Evolutionary conservation across 2,113 vertebrate species (phyloP).

Genomic region (Hippocampus mohnikei): DNA sequence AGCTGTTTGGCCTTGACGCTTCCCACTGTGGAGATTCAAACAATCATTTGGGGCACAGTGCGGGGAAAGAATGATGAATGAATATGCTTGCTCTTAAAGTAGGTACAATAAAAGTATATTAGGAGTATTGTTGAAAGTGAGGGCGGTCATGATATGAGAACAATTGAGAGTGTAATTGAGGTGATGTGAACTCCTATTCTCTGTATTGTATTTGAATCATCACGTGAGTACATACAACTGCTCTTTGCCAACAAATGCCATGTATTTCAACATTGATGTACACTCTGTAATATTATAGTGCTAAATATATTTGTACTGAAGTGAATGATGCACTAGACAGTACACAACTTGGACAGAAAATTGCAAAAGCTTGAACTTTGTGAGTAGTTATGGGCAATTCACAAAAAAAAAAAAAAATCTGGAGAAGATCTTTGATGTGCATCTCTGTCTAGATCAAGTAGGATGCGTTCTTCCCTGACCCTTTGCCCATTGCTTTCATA

Average conservation of each 20-base stretch:
- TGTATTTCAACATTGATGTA: too few species aligned
- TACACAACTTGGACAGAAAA: too few species aligned
- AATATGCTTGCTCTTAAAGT: conserved; percentile 31
- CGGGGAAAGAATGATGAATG: conserved; percentile 10
- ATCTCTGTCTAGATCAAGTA: too few species aligned
- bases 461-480: too few species aligned
- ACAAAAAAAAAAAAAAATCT: too few species aligned
- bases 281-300: too few species aligned
- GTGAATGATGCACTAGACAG: too few species aligned
- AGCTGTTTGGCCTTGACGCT: conserved; percentile 41
- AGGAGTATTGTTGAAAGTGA: background rate
- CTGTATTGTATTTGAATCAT: background rate
- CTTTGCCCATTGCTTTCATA: too few species aligned
- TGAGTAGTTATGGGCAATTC: too few species aligned
- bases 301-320: too few species aligned
- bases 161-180: background rate
- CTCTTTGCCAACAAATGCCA: background rate
- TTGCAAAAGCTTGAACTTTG: too few species aligned
- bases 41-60: background rate
- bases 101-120: conserved; percentile 15
- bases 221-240: background rate
- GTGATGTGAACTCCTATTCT: background rate
- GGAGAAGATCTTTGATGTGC: too few species aligned
- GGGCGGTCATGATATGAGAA: conserved; percentile 14
- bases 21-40: conserved; percentile 42